phyloP scores from a whole-genome alignment of 2,888 invertebrate genomes.

The Cephus pulcher region DNA sequence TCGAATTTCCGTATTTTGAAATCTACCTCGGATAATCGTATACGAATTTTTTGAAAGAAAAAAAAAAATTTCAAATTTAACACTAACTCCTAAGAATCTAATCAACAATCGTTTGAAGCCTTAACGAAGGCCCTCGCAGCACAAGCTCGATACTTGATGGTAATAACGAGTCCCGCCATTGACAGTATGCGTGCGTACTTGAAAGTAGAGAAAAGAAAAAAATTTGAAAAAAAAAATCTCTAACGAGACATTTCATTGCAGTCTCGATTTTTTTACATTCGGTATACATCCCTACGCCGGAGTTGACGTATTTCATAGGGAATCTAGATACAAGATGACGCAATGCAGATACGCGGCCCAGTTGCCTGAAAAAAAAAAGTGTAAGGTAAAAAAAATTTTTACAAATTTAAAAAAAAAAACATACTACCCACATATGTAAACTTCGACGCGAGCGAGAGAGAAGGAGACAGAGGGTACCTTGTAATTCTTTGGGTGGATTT shows the following conservation, averaged over 20 bases:
- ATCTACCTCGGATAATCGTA: neutral
- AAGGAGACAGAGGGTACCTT: neutral
- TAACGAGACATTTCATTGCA: neutral
- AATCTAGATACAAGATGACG: neutral
- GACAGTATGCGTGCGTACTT: conserved; percentile 39
- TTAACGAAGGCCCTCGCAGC: conserved; percentile 55
- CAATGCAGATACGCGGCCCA: neutral
- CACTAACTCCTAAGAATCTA: conserved; percentile 38
- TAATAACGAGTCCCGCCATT: conserved; percentile 53
- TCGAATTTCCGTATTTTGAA: neutral
- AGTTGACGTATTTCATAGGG: neutral
- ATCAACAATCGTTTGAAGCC: conserved; percentile 59
- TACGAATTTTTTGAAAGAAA: neutral
- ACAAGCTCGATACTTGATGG: conserved; percentile 51
- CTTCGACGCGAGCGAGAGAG: neutral
- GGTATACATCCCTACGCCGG: neutral
- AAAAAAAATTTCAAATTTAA: neutral
- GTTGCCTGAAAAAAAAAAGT: too few species aligned
- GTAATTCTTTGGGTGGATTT: conserved; percentile 5
- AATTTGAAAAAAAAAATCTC: neutral
- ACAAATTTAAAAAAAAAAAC: too few species aligned
- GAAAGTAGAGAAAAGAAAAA: neutral
- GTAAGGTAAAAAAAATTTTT: too few species aligned
- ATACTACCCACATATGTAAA: neutral
- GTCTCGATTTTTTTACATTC: neutral